Conservation (phyloP, 2,888 invertebrate genomes). For the Subacronicta megacephala region DNA sequence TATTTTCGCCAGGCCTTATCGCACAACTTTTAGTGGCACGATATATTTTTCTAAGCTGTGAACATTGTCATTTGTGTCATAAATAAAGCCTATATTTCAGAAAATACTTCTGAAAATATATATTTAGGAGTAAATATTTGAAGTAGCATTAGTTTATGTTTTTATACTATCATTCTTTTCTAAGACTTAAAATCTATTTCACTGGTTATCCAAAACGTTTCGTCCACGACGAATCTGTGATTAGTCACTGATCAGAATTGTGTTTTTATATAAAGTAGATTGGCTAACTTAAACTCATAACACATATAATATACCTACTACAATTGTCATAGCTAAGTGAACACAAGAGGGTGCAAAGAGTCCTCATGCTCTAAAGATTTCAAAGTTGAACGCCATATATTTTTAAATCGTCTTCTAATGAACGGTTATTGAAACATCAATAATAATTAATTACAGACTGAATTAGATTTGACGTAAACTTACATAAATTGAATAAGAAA, state of each 20-base stretch:
- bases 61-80: slow-evolving; percentile 38
- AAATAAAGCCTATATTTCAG: slow-evolving; percentile 34
- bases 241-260: too few relatives aligned
- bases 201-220: too few relatives aligned
- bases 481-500: too few relatives aligned
- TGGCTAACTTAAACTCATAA: too few relatives aligned
- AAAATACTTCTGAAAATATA: slow-evolving; percentile 14
- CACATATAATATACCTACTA: not conserved
- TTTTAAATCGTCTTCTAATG: too few relatives aligned
- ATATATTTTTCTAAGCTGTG: slow-evolving; percentile 43
- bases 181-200: too few relatives aligned
- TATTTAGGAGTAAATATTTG: not conserved
- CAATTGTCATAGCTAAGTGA: slow-evolving; percentile 18
- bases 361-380: slow-evolving; percentile 17
- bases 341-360: slow-evolving; percentile 20
- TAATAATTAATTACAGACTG: too few relatives aligned
- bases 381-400: too few relatives aligned
- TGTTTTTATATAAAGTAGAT: too few relatives aligned
- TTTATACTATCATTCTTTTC: not conserved
- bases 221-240: too few relatives aligned
- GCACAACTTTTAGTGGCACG: slow-evolving; percentile 23
- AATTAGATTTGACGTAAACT: too few relatives aligned
- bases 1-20: slow-evolving; percentile 37
- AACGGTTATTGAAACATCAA: too few relatives aligned
- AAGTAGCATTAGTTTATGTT: not conserved